Evolutionary conservation across 2,888 invertebrate genomes (phyloP).

Genomic region (Chymomyza caudatula): DNA sequence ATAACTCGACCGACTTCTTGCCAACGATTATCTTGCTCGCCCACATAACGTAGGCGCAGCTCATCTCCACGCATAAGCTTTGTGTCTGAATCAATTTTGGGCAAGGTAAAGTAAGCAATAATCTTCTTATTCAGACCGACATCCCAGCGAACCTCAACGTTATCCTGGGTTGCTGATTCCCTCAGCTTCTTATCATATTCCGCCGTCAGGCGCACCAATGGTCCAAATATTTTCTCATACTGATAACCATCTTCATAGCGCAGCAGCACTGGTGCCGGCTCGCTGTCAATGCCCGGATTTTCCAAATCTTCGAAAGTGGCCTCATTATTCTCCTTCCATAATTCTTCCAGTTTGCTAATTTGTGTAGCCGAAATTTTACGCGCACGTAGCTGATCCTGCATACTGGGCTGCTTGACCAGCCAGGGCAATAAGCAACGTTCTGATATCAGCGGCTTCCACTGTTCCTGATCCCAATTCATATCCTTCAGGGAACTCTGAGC

Average conservation of each 20-base stretch:
- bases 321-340: constrained; percentile 99
- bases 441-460: constrained; percentile 98
- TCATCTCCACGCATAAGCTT: constrained; percentile 99
- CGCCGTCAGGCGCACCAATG: constrained; percentile 96
- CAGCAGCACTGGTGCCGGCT: constrained; percentile 88
- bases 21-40: constrained; percentile 96
- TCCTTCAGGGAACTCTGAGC: constrained; percentile 98
- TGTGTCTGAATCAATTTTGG: constrained; percentile 99
- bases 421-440: constrained; percentile 97
- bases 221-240: constrained; percentile 98
- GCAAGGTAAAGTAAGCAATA: constrained; percentile 97
- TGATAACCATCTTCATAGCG: constrained; percentile 99
- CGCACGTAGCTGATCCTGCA: constrained; percentile 96
- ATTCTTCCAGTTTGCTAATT: constrained; percentile 97
- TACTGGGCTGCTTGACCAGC: constrained; percentile 98
- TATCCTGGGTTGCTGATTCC: constrained; percentile 98
- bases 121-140: constrained; percentile 98
- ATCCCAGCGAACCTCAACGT: constrained; percentile 99
- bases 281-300: constrained; percentile 98
- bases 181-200: constrained; percentile 98
- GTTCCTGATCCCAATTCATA: constrained; percentile 99
- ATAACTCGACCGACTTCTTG: constrained; percentile 99
- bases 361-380: constrained; percentile 98
- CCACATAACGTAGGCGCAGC: constrained; percentile 92
- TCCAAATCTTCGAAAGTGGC: constrained; percentile 99